Evolutionary conservation across 2,113 vertebrate genomes (phyloP).

Genomic region (Sterna hirundo): DNA sequence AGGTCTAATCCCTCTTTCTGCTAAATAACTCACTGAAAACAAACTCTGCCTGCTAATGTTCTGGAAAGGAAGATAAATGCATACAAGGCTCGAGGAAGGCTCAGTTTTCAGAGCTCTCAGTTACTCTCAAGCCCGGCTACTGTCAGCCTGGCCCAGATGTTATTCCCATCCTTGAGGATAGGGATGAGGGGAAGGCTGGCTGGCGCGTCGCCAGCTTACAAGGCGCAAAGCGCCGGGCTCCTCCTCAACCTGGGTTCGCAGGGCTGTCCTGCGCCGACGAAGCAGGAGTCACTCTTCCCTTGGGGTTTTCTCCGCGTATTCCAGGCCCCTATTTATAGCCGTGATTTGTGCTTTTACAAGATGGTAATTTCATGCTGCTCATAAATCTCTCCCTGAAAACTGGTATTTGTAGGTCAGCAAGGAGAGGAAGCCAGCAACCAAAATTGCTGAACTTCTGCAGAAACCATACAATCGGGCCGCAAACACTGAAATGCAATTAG

Average conservation of each 20-base stretch:
- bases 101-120: neutral
- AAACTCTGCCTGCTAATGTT: slow-evolving; percentile 32
- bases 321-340: slow-evolving; percentile 52
- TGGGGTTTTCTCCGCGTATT: neutral
- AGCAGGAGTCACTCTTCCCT: neutral
- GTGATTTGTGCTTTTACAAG: neutral
- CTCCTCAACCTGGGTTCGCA: neutral
- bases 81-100: neutral
- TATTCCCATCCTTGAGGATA: slow-evolving; percentile 28
- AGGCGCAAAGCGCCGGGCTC: neutral
- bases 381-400: slow-evolving; percentile 10
- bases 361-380: slow-evolving; percentile 17
- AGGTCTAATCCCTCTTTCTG: slow-evolving; percentile 20
- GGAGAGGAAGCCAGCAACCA: slow-evolving; percentile 35
- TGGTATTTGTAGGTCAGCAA: slow-evolving; percentile 13
- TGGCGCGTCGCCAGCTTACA: neutral
- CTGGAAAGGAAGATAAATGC: slow-evolving; percentile 43
- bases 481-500: neutral
- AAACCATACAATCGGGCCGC: neutral
- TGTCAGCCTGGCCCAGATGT: neutral
- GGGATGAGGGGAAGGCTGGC: neutral
- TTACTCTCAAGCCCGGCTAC: neutral
- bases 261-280: neutral
- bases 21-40: slow-evolving; percentile 36
- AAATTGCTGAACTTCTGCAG: slow-evolving; percentile 17